A percentile compares a stretch with the other conserved stretches of the same genome.
These are phyloP conservation scores for Lacanobia oleracea DNA, from an alignment of 2,888 invertebrate species.

Conservation along the genomic window DNA sequence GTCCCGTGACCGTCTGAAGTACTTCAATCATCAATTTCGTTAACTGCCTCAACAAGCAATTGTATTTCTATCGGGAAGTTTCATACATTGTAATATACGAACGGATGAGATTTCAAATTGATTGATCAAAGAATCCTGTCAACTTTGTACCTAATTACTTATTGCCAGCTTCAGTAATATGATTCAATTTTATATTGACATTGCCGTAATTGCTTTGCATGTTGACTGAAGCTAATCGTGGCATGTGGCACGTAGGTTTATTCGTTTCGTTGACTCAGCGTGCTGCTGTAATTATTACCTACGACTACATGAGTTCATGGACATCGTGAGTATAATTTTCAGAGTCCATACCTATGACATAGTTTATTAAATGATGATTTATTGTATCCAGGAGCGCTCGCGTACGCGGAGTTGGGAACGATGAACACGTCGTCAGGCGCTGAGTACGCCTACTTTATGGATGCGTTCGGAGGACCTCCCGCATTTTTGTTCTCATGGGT, in stretches of 20 bases:
- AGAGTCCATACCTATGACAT: neutral
- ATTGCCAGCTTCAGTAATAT: slow-evolving; percentile 19
- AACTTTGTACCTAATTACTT: slow-evolving; percentile 22
- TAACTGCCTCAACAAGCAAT: slow-evolving; percentile 51
- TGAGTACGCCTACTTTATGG: slow-evolving; percentile 99
- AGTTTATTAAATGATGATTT: slow-evolving; percentile 12
- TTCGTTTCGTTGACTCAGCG: slow-evolving; percentile 18
- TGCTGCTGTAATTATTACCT: slow-evolving; percentile 1
- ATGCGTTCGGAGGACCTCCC: slow-evolving; percentile 97
- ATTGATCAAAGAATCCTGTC: slow-evolving; percentile 33
- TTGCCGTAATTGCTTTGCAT: slow-evolving; percentile 31
- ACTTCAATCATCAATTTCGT: slow-evolving; percentile 53
- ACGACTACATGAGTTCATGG: neutral
- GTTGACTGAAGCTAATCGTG: slow-evolving; percentile 22
- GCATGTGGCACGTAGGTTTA: slow-evolving; percentile 12
- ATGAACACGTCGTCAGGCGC: slow-evolving; percentile 99
- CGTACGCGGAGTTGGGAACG: slow-evolving; percentile 98
- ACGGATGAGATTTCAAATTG: slow-evolving; percentile 31
- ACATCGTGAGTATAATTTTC: slow-evolving; percentile 6
- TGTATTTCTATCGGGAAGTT: slow-evolving; percentile 40
- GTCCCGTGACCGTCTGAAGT: slow-evolving; percentile 44
- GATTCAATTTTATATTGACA: slow-evolving; percentile 30
- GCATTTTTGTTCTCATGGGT: slow-evolving; percentile 98
- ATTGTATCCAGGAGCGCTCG: slow-evolving; percentile 94
- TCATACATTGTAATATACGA: slow-evolving; percentile 27